Evolutionary conservation across 2,888 invertebrate species (phyloP), one percentile per base, ranked within the genome.

Genomic region (Agrotis ipsilon): DNA sequence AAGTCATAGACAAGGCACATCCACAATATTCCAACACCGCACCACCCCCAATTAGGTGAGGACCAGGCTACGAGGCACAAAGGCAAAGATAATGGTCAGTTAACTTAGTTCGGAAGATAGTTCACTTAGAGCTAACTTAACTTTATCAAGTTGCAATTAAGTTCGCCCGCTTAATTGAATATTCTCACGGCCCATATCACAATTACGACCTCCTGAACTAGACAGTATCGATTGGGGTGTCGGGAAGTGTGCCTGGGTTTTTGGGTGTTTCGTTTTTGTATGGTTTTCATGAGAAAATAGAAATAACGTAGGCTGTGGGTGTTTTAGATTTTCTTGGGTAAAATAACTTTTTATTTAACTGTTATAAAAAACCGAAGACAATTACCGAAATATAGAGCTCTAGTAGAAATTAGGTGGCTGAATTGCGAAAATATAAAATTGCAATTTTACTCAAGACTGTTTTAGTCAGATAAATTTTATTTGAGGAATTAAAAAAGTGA

Each of bases 61-160:
- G 86, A 88, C 90, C 89, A 90, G 89, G 92, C 93, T 89, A 90
- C 91, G 88, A 85, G 87, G 93, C 94, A 96, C 96, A 96, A 96
- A 96, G 96, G 95, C 95, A 93, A 91, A 94, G 95, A 96, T 96
- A 96, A 96, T 96, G 95, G 96, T 94, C 96, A 94, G 95, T 92
- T 95, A 96, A 96, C 96, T 95, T 93, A 95, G 94, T 95, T 95
- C 90, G 84, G 90, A 96, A 96, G 96, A 96, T 96, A 96, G 95
- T 95, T 96, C 96, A 96, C 96, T 96, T 96, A 94, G 93, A 91
- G 80, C 89, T 83, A 93, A 92, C 94, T 92, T 94, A 92, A 95
- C 93, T 95, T 95, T 94, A 94, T 95, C 95, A 95, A 94, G 93
- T 94, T 92, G 94, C 94, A 96, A 95, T 96, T 96, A 95, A 96